These are phyloP conservation scores for Oceanites oceanicus DNA, from an alignment of 2,113 vertebrate genomes.

Conservation along the genomic window DNA sequence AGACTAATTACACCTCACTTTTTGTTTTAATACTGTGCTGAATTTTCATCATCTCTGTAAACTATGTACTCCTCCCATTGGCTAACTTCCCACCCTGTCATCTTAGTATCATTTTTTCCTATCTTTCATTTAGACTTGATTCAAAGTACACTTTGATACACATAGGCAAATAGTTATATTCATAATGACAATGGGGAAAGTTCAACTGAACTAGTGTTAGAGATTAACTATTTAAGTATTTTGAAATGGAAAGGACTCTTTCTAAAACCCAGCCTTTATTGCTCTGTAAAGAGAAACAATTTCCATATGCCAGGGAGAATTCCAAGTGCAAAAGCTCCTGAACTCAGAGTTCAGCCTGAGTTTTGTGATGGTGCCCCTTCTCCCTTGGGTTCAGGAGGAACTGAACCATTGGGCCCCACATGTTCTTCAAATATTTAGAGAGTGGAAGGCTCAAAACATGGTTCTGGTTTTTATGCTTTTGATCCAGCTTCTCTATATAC, in stretches of 20 bases:
- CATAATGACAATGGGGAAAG: not conserved
- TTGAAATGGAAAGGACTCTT: not conserved
- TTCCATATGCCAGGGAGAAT: not conserved
- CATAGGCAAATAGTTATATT: not conserved
- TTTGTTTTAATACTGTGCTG: not conserved
- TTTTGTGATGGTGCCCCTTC: not conserved
- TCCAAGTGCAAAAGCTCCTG: not conserved
- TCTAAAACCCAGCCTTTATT: not conserved
- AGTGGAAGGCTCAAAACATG: not conserved
- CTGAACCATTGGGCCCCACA: rapidly evolving
- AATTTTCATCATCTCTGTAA: not conserved
- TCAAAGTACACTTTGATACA: not conserved
- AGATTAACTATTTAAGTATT: not conserved
- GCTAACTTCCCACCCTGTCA: not conserved
- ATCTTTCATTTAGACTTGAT: not conserved
- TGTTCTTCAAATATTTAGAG: not conserved
- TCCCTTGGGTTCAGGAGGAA: not conserved
- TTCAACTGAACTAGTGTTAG: not conserved
- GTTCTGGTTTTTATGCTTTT: not conserved
- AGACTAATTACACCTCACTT: not conserved
- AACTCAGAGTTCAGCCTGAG: not conserved
- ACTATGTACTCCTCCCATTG: not conserved
- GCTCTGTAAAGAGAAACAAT: not conserved
- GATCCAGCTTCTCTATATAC: not conserved
- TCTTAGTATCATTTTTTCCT: not conserved